Conservation (phyloP, 2,113 vertebrate species). For the Pholis gunnellus region DNA sequence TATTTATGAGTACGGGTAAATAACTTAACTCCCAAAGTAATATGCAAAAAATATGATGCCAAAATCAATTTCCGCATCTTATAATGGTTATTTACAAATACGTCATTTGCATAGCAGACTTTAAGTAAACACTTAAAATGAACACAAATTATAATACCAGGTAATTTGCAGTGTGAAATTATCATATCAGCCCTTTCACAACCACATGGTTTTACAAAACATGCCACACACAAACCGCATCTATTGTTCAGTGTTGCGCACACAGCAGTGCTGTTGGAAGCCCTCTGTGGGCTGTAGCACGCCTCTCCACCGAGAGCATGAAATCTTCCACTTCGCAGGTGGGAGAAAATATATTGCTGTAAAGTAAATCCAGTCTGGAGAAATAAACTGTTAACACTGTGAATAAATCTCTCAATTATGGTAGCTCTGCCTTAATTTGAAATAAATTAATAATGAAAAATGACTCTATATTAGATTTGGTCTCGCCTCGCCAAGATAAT, state of each 20-base stretch:
- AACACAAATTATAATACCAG: slow-evolving; percentile 11
- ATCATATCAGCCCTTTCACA: background rate
- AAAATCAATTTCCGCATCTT: background rate
- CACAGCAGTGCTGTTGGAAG: background rate
- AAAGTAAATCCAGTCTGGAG: background rate
- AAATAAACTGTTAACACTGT: background rate
- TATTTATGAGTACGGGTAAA: background rate
- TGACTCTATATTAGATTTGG: background rate
- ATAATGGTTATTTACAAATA: background rate
- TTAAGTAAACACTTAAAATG: slow-evolving; percentile 8
- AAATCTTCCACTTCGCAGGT: background rate
- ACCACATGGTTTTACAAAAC: background rate
- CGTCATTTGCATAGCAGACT: background rate
- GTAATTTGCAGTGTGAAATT: slow-evolving; percentile 6
- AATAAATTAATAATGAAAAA: background rate
- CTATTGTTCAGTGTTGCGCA: background rate
- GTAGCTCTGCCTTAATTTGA: background rate
- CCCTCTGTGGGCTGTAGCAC: background rate
- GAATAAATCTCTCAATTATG: background rate
- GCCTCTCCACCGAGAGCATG: background rate
- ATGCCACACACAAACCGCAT: background rate
- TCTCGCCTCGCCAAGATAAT: background rate
- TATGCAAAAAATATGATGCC: background rate
- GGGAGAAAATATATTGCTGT: background rate
- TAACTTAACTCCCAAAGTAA: background rate